phyloP scores from a whole-genome alignment of 1,140 invertebrate species.

The Nymphalis io region DNA sequence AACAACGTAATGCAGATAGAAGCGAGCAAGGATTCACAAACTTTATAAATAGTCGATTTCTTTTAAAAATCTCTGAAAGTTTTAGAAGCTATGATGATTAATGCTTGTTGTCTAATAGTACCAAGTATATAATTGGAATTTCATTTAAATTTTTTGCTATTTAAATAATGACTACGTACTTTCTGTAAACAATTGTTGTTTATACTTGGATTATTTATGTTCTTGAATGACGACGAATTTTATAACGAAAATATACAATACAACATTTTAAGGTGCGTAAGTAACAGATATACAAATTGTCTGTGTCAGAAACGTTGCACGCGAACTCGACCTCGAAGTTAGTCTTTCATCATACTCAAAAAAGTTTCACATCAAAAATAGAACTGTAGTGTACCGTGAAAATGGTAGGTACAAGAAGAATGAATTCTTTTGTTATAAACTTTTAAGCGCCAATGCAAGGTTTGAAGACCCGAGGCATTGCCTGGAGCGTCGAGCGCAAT shows the following conservation, averaged over 20 bases:
- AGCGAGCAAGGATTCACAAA: constrained; percentile 8
- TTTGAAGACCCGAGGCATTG: constrained; percentile 7
- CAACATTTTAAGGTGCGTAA: no score
- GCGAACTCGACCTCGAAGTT: no score
- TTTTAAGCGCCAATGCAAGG: background rate
- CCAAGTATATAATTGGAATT: no score
- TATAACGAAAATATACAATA: no score
- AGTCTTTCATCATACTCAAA: background rate
- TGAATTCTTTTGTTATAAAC: constrained; percentile 2
- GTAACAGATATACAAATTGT: no score
- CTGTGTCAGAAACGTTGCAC: no score
- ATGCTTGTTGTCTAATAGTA: background rate
- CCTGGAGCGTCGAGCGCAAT: constrained; percentile 11
- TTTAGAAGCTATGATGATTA: background rate
- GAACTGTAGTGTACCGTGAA: background rate
- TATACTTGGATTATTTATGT: no score
- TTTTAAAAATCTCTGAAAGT: background rate
- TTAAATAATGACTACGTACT: no score
- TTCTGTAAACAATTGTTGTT: no score
- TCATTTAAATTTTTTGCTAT: no score
- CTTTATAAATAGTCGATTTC: background rate
- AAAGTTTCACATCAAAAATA: background rate
- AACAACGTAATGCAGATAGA: constrained; percentile 24
- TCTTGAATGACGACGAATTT: no score
- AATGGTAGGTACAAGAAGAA: background rate